Evolutionary conservation across 2,797 vertebrate species (phyloP).

Genomic region (Sphenopsis melanotis): DNA sequence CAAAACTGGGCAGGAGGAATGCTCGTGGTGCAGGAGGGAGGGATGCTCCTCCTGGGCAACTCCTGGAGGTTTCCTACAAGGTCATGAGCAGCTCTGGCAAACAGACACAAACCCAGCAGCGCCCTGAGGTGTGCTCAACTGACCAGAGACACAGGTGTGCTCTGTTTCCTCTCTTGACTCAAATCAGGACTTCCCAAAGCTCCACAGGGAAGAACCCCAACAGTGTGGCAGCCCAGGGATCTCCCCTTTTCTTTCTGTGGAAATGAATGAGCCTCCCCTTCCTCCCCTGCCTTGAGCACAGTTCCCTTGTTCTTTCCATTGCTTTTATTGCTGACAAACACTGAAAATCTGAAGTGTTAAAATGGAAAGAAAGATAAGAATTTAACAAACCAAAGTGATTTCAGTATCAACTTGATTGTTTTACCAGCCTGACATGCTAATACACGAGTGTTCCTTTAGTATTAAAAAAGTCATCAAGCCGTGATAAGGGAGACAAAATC

Average conservation of each 20-base stretch:
- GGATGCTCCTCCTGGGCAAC: neutral
- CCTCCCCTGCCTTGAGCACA: neutral
- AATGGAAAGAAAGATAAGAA: neutral
- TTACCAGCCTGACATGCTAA: slow-evolving; percentile 10
- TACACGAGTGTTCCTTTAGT: neutral
- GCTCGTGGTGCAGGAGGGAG: accelerated
- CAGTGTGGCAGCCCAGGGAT: accelerated
- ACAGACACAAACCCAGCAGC: neutral
- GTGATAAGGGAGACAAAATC: slow-evolving; percentile 37
- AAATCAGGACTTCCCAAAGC: neutral
- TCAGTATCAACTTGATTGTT: neutral
- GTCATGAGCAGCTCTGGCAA: neutral
- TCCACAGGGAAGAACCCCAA: accelerated
- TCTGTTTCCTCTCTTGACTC: neutral
- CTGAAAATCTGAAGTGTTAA: neutral
- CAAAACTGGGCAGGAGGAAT: neutral
- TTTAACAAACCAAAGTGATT: slow-evolving; percentile 43
- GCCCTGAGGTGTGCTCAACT: neutral
- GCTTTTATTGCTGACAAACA: neutral
- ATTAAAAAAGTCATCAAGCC: slow-evolving; percentile 21
- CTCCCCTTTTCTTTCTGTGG: neutral
- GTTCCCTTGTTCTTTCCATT: neutral
- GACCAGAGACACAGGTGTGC: neutral
- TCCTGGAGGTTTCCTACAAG: neutral
- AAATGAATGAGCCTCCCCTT: neutral